Evolutionary conservation across 2,797 vertebrate genomes (phyloP).

Genomic region (Sorex maritimensis): DNA sequence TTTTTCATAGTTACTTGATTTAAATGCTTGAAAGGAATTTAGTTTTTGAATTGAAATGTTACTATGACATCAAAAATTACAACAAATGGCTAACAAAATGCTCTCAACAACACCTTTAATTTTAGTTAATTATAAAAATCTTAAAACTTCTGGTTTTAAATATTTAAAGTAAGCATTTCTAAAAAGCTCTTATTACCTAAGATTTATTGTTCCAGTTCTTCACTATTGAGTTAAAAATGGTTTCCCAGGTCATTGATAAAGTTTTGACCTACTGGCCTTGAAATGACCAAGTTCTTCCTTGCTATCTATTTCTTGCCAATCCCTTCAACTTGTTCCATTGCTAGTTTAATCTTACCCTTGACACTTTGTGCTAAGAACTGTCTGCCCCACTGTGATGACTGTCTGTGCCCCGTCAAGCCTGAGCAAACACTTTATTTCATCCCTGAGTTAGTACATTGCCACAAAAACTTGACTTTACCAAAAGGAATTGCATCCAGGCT

Average conservation of each 20-base stretch:
- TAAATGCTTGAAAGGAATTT: slow-evolving; percentile 77
- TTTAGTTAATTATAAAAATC: neutral
- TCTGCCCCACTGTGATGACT: slow-evolving; percentile 44
- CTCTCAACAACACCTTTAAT: slow-evolving; percentile 28
- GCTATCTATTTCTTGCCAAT: slow-evolving; percentile 57
- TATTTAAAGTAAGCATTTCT: slow-evolving; percentile 13
- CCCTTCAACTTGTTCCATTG: slow-evolving; percentile 34
- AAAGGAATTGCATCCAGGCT: neutral
- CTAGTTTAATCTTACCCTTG: slow-evolving; percentile 55
- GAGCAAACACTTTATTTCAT: slow-evolving; percentile 5
- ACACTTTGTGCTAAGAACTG: slow-evolving; percentile 5
- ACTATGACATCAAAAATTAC: slow-evolving; percentile 63
- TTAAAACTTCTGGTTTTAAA: slow-evolving; percentile 58
- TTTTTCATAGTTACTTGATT: slow-evolving; percentile 69
- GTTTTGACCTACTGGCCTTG: neutral
- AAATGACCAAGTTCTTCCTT: slow-evolving; percentile 24
- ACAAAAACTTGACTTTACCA: neutral
- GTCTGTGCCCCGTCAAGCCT: neutral
- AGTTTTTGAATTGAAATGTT: slow-evolving; percentile 73
- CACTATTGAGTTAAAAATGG: slow-evolving; percentile 15
- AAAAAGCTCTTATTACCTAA: neutral
- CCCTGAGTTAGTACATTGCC: slow-evolving; percentile 22
- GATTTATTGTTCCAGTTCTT: neutral
- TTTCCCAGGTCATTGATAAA: neutral
- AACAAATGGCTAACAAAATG: neutral